These are phyloP conservation scores for Riptortus pedestris DNA, from an alignment of 1,140 invertebrate genomes.

Conservation along the genomic window DNA sequence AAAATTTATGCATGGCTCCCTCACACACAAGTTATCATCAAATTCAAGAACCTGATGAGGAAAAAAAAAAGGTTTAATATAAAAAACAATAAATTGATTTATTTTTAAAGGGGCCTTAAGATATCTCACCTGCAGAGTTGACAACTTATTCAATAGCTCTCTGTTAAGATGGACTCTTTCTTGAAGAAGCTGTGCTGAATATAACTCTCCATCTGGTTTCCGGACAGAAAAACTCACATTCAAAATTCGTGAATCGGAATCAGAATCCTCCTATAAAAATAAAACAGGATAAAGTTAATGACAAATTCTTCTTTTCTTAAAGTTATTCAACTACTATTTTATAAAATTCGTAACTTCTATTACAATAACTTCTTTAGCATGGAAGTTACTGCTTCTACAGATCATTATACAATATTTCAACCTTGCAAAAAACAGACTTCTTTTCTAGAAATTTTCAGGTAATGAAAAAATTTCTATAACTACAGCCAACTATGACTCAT, in stretches of 20 bases:
- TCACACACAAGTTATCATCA: constrained; percentile 91
- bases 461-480: no score
- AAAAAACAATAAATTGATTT: background rate
- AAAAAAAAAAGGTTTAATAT: constrained; percentile 24
- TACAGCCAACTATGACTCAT: no score
- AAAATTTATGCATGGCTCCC: constrained; percentile 92
- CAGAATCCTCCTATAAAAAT: constrained; percentile 62
- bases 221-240: constrained; percentile 91
- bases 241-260: constrained; percentile 65
- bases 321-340: background rate
- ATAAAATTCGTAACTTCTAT: no score
- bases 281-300: constrained; percentile 10
- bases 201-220: constrained; percentile 69
- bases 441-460: no score
- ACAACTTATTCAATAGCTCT: constrained; percentile 68
- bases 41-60: constrained; percentile 72
- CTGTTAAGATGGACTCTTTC: constrained; percentile 90
- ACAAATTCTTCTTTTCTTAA: no score
- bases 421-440: no score
- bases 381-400: no score
- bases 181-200: constrained; percentile 76
- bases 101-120: background rate
- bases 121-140: constrained; percentile 64
- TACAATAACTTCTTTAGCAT: no score
- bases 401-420: no score